Base-by-base conservation (phyloP, 2,888 invertebrate species). In the Pollenia griseotomentosa region DNA sequence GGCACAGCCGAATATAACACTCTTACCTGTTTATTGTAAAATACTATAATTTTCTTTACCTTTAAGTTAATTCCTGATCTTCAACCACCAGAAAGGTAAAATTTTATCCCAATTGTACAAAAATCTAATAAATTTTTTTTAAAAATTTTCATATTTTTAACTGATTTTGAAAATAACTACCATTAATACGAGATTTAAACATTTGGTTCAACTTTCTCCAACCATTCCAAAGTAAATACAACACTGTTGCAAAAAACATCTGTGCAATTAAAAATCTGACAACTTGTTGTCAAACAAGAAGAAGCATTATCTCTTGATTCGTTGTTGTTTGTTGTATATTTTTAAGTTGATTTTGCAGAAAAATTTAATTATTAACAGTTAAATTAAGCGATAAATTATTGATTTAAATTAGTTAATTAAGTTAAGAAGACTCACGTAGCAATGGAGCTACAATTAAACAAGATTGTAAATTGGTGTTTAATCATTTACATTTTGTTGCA, bases 241-340 rank as follows among this genome's bases (percentile, higher is more conserved):
- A 65, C 80, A 10, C 48, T 48, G 74, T 3, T 0, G 2, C 1
- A 51, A 9, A n/a, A 59, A 78, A 81, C 77, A 81, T 77, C 71
- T 73, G 78, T 68, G 55, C 16, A 23, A 16, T n/a, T 33, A 0
- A 70, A 55, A 73, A 40, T 77, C 71, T 85, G 81, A 85, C 86
- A 86, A 83, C 83, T 86, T 83, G 83, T 80, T 83, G 86, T 86
- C 70, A 63, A 79, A 51, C 23, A 61, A 86, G 70, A 86, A 83
- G 78, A 68, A 83, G 86, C 68, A 82, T 48, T 68, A 55, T 44
- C 59, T 53, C 16, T 44, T 33, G 46, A 84, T 73, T 74, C 59
- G 74, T 79, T 81, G 85, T 85, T 85, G 77, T 84, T 73, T 84
- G 61, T 73, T 73, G 59, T 75, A 51, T 78, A 71, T 75, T 81